These are phyloP conservation scores for Dichetophora obliterata DNA, from an alignment of 2,888 invertebrate genomes.

Conservation along the genomic window DNA sequence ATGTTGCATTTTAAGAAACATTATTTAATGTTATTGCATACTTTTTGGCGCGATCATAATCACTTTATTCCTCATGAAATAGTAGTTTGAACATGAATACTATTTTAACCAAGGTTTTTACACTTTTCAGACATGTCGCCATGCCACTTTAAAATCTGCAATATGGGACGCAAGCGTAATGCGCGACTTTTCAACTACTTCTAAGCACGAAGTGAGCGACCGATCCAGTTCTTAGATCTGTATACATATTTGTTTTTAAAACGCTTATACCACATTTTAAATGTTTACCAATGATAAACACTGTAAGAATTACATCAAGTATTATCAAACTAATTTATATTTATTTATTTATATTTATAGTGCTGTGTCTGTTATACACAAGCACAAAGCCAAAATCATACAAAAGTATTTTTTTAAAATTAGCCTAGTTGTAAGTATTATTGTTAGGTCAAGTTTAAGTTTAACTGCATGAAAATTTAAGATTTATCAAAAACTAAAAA, in stretches of 20 bases:
- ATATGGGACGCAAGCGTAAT: slow-evolving; percentile 76
- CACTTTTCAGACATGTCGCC: slow-evolving; percentile 74
- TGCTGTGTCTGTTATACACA: no score
- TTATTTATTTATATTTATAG: not conserved
- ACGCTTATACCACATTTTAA: not conserved
- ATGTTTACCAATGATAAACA: not conserved
- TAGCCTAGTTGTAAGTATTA: not conserved
- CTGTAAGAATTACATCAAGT: not conserved
- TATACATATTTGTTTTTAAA: no score
- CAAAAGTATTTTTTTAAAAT: not conserved
- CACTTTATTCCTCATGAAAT: no score
- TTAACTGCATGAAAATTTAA: not conserved
- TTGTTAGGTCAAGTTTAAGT: not conserved
- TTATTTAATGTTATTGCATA: no score
- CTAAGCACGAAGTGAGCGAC: not conserved
- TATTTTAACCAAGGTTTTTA: no score
- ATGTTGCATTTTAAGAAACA: no score
- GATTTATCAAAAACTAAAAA: not conserved
- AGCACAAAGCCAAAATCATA: not conserved
- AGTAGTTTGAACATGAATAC: no score
- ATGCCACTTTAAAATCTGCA: slow-evolving; percentile 80
- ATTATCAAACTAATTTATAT: not conserved
- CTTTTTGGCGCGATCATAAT: not conserved
- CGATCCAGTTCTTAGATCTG: no score
- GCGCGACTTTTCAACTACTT: slow-evolving; percentile 48